phyloP scores from a whole-genome alignment of 1,140 invertebrate genomes.

The Dendroctonus valens region DNA sequence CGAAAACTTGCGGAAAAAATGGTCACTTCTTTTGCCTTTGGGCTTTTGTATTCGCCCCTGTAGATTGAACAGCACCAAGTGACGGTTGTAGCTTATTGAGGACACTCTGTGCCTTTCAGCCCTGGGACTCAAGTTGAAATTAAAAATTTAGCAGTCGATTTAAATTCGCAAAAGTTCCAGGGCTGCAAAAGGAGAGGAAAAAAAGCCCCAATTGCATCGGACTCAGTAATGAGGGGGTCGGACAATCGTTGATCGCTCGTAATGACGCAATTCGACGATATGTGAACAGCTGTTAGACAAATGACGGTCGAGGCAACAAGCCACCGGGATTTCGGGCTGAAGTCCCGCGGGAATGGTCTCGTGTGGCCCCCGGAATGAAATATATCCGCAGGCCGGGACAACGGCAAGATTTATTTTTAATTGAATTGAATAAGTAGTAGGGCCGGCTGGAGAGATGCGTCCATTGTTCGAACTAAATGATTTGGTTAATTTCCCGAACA shows the following conservation, averaged over 20 bases:
- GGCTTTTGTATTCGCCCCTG: no score
- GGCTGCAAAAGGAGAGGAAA: not conserved
- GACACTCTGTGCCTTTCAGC: not conserved
- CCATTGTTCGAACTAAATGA: slow-evolving; percentile 23
- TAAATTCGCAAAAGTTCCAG: not conserved
- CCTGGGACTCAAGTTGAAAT: not conserved
- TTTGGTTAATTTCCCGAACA: slow-evolving; percentile 15
- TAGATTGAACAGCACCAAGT: no score
- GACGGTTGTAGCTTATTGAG: no score
- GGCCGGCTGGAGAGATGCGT: slow-evolving; percentile 7
- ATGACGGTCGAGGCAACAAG: slow-evolving; percentile 53
- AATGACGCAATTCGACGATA: slow-evolving; percentile 45
- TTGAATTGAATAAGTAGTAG: slow-evolving; percentile 38
- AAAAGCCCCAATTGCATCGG: no score
- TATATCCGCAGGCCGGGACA: slow-evolving; percentile 47
- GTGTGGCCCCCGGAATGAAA: slow-evolving; percentile 59
- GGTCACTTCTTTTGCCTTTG: no score
- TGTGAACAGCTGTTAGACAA: slow-evolving; percentile 50
- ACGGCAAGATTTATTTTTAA: slow-evolving; percentile 43
- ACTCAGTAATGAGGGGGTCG: slow-evolving; percentile 12
- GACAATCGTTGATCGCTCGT: slow-evolving; percentile 27
- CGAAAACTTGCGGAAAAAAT: no score
- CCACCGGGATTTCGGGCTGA: slow-evolving; percentile 44
- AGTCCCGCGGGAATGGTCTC: slow-evolving; percentile 57
- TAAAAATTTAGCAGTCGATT: no score